These are phyloP conservation scores for Pegea sp. DNA, from an alignment of 23 tunicate genomes.

Conservation along the genomic window DNA sequence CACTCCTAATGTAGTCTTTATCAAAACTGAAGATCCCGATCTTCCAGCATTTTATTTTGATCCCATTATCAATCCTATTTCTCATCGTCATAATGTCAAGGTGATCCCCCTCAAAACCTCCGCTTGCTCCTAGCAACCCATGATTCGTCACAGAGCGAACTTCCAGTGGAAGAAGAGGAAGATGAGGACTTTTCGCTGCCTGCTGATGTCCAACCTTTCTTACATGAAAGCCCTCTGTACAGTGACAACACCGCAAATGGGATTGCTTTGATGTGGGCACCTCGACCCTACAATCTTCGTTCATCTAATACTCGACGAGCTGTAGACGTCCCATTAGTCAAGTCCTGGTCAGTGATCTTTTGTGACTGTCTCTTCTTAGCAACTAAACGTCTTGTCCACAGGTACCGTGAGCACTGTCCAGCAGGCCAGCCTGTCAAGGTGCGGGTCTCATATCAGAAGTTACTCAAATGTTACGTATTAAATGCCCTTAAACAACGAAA, in stretches of 20 bases:
- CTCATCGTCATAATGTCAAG: slow-evolving; percentile 72
- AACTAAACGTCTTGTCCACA: not conserved
- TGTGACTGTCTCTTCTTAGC: not conserved
- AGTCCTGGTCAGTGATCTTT: slow-evolving; percentile 39
- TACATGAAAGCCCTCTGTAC: slow-evolving; percentile 84
- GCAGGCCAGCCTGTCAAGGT: slow-evolving; percentile 99
- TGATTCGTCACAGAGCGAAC: slow-evolving; percentile 12
- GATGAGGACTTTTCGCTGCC: slow-evolving; percentile 77
- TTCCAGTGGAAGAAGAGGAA: slow-evolving; percentile 40
- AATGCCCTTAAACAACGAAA: slow-evolving; percentile 95
- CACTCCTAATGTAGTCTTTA: slow-evolving; percentile 90
- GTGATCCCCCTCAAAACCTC: not conserved
- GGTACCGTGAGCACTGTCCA: slow-evolving; percentile 97
- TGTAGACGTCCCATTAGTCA: slow-evolving; percentile 91
- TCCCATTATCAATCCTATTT: slow-evolving; percentile 93
- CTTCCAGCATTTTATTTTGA: slow-evolving; percentile 98
- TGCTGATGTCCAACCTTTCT: slow-evolving; percentile 59
- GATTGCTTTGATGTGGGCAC: slow-evolving; percentile 92
- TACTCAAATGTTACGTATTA: slow-evolving; percentile 78
- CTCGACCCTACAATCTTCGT: slow-evolving; percentile 77
- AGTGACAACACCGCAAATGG: slow-evolving; percentile 98
- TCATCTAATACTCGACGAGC: slow-evolving; percentile 83
- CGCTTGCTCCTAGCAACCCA: not conserved
- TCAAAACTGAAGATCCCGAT: slow-evolving; percentile 96
- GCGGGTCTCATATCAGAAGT: slow-evolving; percentile 91